Percentiles rank a stretch among this genome's conserved stretches.
These are phyloP conservation scores for Mustelus asterias DNA, from an alignment of 2,113 vertebrate genomes.

Conservation along the genomic window DNA sequence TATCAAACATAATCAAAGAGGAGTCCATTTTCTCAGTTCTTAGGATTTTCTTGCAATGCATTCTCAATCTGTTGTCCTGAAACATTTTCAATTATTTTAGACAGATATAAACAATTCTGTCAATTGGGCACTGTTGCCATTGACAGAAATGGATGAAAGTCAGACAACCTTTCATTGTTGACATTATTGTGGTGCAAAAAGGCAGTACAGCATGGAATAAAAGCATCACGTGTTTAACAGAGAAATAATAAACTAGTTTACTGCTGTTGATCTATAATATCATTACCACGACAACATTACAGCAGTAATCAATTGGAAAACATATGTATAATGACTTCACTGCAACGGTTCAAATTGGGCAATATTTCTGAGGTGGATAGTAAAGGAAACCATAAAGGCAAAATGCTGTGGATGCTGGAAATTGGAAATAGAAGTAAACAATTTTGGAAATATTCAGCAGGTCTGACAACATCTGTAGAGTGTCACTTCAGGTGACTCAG, in stretches of 20 bases:
- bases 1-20: not conserved
- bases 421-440: no score
- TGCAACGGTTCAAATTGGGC: not conserved
- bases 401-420: no score
- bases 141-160: not conserved
- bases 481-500: no score
- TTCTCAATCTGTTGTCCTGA: not conserved
- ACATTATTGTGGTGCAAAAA: not conserved
- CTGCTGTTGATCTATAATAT: not conserved
- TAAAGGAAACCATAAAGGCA: no score
- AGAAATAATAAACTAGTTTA: not conserved
- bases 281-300: not conserved
- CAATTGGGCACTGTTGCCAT: not conserved
- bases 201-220: not conserved
- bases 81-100: not conserved
- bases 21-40: not conserved
- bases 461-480: no score
- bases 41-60: not conserved
- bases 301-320: not conserved
- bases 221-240: no score
- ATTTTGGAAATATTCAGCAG: no score
- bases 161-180: not conserved
- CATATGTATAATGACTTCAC: not conserved
- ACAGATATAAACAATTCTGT: not conserved
- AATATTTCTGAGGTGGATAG: not conserved